phyloP scores from a whole-genome alignment of 2,113 vertebrate species.

The Bujurquina vittata region DNA sequence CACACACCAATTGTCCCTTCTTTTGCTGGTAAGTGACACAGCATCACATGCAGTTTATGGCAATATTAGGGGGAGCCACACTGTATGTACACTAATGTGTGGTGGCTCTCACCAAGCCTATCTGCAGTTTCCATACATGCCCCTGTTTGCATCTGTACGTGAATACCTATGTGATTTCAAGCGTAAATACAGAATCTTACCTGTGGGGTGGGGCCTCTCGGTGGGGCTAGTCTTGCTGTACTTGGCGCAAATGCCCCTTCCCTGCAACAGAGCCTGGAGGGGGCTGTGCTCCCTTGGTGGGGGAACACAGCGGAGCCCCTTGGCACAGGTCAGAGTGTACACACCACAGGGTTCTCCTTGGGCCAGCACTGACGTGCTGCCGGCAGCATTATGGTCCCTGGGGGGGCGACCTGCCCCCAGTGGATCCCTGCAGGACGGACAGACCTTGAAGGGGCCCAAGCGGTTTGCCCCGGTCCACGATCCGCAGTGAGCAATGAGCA shows the following conservation, averaged over 20 bases:
- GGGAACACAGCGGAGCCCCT: constrained; percentile 83
- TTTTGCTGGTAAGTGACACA: constrained; percentile 44
- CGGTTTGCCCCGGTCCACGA: constrained; percentile 75
- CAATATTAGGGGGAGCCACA: constrained; percentile 1
- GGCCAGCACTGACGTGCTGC: constrained; percentile 77
- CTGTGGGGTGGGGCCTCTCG: constrained; percentile 80
- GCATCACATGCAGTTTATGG: constrained; percentile 46
- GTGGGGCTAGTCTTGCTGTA: constrained; percentile 75
- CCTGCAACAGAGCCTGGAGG: constrained; percentile 85
- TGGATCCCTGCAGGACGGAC: constrained; percentile 79
- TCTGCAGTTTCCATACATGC: constrained; percentile 19
- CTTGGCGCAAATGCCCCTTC: constrained; percentile 80
- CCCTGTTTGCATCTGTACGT: background rate
- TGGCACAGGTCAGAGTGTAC: constrained; percentile 83
- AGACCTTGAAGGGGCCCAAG: constrained; percentile 77
- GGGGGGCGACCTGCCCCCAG: constrained; percentile 72
- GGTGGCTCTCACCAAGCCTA: background rate
- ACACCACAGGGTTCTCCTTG: constrained; percentile 82
- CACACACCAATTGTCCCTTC: constrained; percentile 41
- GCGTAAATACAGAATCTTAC: constrained; percentile 67
- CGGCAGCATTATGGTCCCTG: constrained; percentile 72
- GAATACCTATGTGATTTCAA: constrained; percentile 35
- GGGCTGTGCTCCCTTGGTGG: constrained; percentile 81
- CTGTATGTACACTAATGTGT: background rate
- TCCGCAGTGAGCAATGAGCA: constrained; percentile 79